Conservation (phyloP, 2,113 vertebrate species). For the Ramphastos sulfuratus region DNA sequence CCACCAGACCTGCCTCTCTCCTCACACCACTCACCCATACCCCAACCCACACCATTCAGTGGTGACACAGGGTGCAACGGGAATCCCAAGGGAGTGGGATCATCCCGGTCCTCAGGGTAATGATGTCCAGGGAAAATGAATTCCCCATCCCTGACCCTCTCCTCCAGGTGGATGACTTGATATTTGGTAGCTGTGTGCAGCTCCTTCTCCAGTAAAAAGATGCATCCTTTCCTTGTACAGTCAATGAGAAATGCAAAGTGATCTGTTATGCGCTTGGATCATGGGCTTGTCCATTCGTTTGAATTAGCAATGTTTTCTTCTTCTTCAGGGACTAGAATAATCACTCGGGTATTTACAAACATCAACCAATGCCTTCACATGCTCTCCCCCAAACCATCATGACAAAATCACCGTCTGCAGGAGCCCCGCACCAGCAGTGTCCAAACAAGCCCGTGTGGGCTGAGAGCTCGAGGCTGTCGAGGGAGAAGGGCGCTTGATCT, state of each 20-base stretch:
- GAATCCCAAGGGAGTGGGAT: not conserved
- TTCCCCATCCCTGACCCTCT: slow-evolving; percentile 22
- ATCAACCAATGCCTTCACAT: slow-evolving; percentile 64
- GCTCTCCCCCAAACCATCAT: slow-evolving; percentile 74
- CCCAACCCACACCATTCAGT: not conserved
- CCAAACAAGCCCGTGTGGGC: slow-evolving; percentile 69
- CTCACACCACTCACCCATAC: not conserved
- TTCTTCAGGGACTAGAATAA: slow-evolving; percentile 76
- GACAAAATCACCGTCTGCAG: slow-evolving; percentile 83
- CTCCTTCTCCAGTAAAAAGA: slow-evolving; percentile 68
- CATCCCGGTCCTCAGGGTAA: not conserved
- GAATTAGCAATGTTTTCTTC: slow-evolving; percentile 69
- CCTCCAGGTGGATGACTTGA: slow-evolving; percentile 30
- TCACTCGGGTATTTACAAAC: slow-evolving; percentile 81
- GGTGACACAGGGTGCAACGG: slow-evolving; percentile 12
- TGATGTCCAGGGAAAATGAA: slow-evolving; percentile 59
- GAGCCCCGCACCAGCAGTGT: slow-evolving; percentile 74
- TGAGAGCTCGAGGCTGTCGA: slow-evolving; percentile 54
- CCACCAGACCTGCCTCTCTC: not conserved
- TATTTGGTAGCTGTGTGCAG: slow-evolving; percentile 70
- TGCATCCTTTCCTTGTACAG: slow-evolving; percentile 58
- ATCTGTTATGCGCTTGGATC: slow-evolving; percentile 79
- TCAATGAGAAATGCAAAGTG: slow-evolving; percentile 75
- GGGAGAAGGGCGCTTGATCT: slow-evolving; percentile 57
- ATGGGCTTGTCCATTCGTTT: slow-evolving; percentile 47